Percentiles rank a stretch among this genome's conserved stretches.
Evolutionary conservation across 2,113 vertebrate species (phyloP).

Genomic region (human): DNA sequence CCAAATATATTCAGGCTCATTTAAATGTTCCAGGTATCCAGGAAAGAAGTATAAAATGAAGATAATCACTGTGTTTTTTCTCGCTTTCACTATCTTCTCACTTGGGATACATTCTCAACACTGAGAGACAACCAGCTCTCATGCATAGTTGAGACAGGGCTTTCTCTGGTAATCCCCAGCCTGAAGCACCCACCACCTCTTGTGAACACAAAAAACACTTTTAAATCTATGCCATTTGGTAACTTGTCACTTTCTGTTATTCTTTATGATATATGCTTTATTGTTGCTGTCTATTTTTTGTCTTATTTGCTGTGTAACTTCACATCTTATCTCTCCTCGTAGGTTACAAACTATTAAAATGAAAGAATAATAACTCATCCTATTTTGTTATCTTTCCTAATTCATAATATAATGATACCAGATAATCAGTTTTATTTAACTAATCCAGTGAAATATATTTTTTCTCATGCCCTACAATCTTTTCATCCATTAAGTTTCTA

Average conservation of each 20-base stretch:
- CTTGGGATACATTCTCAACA: background rate
- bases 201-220: background rate
- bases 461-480: background rate
- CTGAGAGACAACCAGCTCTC: background rate
- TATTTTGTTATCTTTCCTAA: background rate
- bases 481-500: background rate
- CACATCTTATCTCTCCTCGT: background rate
- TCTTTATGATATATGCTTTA: background rate
- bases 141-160: background rate
- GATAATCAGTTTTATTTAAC: background rate
- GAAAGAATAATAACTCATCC: background rate
- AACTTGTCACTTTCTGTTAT: background rate
- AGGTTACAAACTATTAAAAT: background rate
- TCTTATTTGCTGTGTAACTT: background rate
- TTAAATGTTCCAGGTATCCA: background rate
- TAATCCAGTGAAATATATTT: slow-evolving; percentile 23
- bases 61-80: background rate
- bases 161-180: background rate
- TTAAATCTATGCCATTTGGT: background rate
- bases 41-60: background rate
- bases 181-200: background rate
- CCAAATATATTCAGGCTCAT: background rate
- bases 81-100: background rate
- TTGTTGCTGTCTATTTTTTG: background rate
- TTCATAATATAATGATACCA: background rate